These are phyloP conservation scores for Ovis canadensis DNA, from an alignment of 2,113 vertebrate species.

Conservation along the genomic window DNA sequence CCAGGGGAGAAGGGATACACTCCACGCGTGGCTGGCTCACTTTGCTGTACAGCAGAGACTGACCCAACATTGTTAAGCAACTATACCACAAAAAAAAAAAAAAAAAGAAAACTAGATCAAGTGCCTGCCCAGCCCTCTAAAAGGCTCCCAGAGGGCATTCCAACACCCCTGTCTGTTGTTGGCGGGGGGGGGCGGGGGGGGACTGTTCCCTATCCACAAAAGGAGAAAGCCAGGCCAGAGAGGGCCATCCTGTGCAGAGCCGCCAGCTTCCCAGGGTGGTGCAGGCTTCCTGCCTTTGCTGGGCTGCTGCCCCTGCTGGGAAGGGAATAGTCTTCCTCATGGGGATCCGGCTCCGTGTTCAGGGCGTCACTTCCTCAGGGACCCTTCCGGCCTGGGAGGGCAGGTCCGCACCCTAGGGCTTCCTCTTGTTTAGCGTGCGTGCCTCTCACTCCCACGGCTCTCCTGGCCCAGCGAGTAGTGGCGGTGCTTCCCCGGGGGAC, in stretches of 20 bases:
- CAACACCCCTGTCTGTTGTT: background rate
- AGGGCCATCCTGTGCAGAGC: background rate
- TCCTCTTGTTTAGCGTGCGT: background rate
- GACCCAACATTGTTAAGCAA: background rate
- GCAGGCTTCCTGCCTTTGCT: slow-evolving; percentile 34
- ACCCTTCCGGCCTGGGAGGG: background rate
- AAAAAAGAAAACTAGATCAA: background rate
- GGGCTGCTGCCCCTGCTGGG: background rate
- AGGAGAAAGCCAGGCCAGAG: background rate
- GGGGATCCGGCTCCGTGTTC: background rate
- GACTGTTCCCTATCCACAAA: background rate
- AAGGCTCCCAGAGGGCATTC: background rate
- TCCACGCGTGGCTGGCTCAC: background rate
- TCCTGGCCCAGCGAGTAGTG: accelerated
- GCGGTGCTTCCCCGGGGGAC: background rate
- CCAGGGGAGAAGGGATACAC: background rate
- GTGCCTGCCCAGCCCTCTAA: background rate
- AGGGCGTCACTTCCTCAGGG: slow-evolving; percentile 55
- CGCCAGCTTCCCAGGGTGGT: background rate
- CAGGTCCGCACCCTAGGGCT: background rate
- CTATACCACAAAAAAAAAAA: background rate
- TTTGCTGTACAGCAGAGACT: background rate
- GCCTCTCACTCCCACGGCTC: background rate
- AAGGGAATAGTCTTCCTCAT: background rate
- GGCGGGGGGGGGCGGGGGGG: accelerated